A percentile compares a stretch with the other conserved stretches of the same genome.
phyloP scores from a whole-genome alignment of 2,888 invertebrate genomes.

The Diplolepis rosae region DNA sequence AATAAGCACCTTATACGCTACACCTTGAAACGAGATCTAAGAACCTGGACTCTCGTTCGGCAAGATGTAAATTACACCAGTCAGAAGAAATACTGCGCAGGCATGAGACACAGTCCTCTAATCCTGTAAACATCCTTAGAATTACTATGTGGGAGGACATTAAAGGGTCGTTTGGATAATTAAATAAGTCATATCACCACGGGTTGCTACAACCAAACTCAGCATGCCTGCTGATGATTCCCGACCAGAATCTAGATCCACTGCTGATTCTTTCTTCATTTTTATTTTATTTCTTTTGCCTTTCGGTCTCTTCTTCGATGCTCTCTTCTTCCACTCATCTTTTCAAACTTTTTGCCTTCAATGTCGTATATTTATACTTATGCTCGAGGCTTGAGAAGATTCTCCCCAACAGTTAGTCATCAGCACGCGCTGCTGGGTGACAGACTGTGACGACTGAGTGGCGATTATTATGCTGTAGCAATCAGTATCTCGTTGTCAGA shows the following conservation, averaged over 20 bases:
- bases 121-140: background rate
- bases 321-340: background rate
- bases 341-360: background rate
- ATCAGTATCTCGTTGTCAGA: background rate
- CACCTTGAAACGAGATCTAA: background rate
- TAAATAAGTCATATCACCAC: constrained; percentile 62
- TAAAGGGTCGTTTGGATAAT: constrained; percentile 55
- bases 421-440: constrained; percentile 5
- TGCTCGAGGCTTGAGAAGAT: background rate
- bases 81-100: constrained; percentile 6
- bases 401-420: background rate
- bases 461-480: constrained; percentile 1
- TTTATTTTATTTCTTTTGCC: background rate
- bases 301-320: background rate
- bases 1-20: background rate
- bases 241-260: background rate
- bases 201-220: constrained; percentile 54
- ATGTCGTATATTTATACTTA: background rate
- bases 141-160: constrained; percentile 38
- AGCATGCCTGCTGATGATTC: constrained; percentile 40
- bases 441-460: constrained; percentile 5
- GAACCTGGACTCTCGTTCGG: constrained; percentile 8
- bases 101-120: background rate
- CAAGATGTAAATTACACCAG: constrained; percentile 20
- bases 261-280: background rate